Evolutionary conservation across 2,113 vertebrate species (phyloP), one percentile per base, ranked within the genome.

Genomic region (Geococcyx californianus): DNA sequence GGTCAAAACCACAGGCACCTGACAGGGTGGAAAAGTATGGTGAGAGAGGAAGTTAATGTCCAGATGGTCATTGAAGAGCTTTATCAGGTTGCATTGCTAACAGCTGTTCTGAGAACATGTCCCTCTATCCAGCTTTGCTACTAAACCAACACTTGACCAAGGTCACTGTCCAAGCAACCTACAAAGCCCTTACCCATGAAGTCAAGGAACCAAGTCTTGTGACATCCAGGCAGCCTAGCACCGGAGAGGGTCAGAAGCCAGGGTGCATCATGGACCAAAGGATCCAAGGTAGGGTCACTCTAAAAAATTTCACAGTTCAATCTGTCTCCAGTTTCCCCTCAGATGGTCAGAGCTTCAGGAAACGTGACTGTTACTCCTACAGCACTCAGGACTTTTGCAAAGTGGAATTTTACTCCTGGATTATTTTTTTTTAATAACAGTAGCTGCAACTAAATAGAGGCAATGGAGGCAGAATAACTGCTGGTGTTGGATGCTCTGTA

Each of bases 1-100:
- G 72, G 36, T 88, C 54, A 73, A 88, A 86, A 63, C 40, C 68
- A 87, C 78, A 85, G 51, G 29, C 36, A 92, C 83, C 42, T 60
- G 49, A 55, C 2, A 17, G 63, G 56, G 10, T 5, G 4, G 73
- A 78, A 90, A 75, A 88, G 56, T 40, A 36, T n/a, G 21, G 31
- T 51, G 25, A 75, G 26, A 0, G 3, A 92, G 45, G 69, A 89
- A 92, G 49, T 15, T 8, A 70, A 93, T 34, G 8, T 31, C 31
- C 45, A 77, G 63, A 77, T 33, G 40, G 42, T 38, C 51, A 17
- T 15, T 75, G 29, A 17, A 68, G 64, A 55, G 21, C 33, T 47
- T 74, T 11, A 34, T 25, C 52, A 51, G 49, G 13, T 36, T 88
- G 49, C 74, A 55, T 14, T 84, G 44, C 69, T 68, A 67, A 64